These are phyloP conservation scores for Andrena cerasifolii DNA, from an alignment of 1,140 invertebrate species.

Conservation along the genomic window DNA sequence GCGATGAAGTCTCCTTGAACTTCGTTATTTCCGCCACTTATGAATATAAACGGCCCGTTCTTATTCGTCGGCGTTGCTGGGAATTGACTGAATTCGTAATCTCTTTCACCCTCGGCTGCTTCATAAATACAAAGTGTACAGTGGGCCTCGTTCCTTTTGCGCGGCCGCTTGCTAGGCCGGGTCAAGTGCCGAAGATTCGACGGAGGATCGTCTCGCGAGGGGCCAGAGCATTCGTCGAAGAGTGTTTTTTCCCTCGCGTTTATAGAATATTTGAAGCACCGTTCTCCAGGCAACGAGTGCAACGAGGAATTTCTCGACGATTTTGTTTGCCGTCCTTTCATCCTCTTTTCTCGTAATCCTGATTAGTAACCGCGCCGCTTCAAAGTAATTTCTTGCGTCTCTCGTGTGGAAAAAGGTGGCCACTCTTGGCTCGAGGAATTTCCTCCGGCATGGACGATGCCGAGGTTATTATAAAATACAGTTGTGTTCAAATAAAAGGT, in stretches of 20 bases:
- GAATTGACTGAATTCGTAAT: not conserved
- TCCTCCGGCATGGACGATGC: no score
- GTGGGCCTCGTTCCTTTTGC: not conserved
- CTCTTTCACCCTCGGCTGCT: not conserved
- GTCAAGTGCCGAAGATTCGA: slow-evolving; percentile 9
- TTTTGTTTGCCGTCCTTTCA: not conserved
- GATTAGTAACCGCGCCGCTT: no score
- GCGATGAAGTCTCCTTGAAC: not conserved
- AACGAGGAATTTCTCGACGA: not conserved
- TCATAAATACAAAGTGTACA: slow-evolving; percentile 17
- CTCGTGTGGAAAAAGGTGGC: no score
- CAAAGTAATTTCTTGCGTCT: no score
- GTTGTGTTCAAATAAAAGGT: no score
- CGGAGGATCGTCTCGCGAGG: not conserved
- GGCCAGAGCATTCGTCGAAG: not conserved
- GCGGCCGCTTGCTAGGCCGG: not conserved
- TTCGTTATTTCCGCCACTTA: not conserved
- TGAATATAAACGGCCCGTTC: not conserved
- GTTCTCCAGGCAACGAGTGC: not conserved
- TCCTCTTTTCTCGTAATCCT: not conserved
- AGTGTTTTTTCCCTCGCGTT: not conserved
- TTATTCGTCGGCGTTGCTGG: not conserved
- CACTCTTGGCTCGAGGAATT: no score
- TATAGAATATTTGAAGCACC: not conserved
- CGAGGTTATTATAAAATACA: no score